phyloP scores from a whole-genome alignment of 2,888 invertebrate genomes.

The Shargacucullia verbasci region DNA sequence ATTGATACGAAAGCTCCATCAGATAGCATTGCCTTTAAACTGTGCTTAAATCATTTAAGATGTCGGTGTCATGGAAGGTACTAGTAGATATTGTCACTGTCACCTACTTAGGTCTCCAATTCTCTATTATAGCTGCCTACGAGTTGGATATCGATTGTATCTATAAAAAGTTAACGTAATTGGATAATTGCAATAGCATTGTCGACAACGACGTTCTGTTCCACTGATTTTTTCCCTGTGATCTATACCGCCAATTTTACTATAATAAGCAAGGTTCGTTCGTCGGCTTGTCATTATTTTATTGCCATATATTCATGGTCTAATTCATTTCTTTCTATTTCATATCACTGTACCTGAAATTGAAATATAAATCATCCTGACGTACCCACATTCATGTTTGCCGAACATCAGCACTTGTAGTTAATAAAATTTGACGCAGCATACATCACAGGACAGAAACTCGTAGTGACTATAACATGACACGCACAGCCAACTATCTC shows the following conservation, averaged over 20 bases:
- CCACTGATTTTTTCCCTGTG: too few species aligned
- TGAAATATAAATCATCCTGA: slow-evolving; percentile 17
- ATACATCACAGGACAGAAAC: slow-evolving; percentile 18
- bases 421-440: slow-evolving; percentile 31
- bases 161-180: slow-evolving; percentile 43
- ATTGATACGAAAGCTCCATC: slow-evolving; percentile 6
- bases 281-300: too few species aligned
- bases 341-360: slow-evolving; percentile 7
- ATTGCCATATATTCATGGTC: too few species aligned
- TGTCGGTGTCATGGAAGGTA: slow-evolving; percentile 46
- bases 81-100: slow-evolving; percentile 22
- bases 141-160: slow-evolving; percentile 37
- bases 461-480: slow-evolving; percentile 26
- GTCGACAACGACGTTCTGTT: slow-evolving; percentile 1
- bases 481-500: slow-evolving; percentile 36
- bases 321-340: slow-evolving; percentile 1
- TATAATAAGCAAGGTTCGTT: too few species aligned
- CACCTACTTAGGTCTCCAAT: slow-evolving; percentile 29
- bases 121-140: slow-evolving; percentile 30
- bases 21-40: too few species aligned
- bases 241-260: slow-evolving; percentile 10
- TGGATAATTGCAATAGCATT: slow-evolving; percentile 31
- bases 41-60: too few species aligned
- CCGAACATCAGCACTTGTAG: slow-evolving; percentile 7
- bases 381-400: slow-evolving; percentile 15